Evolutionary conservation across 2,113 vertebrate species (phyloP), one percentile per base, ranked within the genome.

Genomic region (Rhabdornis inornatus): DNA sequence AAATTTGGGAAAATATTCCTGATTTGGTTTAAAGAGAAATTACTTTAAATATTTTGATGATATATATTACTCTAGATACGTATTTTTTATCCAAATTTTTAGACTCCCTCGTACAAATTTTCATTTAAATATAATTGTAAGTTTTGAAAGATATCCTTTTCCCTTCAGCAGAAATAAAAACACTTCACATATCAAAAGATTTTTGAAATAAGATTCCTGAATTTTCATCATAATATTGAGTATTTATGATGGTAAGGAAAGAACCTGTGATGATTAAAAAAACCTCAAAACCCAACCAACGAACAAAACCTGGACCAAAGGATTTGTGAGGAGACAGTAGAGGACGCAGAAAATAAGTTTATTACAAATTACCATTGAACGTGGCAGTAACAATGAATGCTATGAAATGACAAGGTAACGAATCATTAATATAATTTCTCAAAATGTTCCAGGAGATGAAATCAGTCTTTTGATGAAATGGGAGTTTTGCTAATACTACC

Each of bases 281-380:
- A 33, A n/a, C 4, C 1, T 2, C 16, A 12, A 20, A 53, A 30
- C 10, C 16, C 3, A 20, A 35, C n/a, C 28, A 64, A 15, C 1
- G 15, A 42, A 13, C 6, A 33, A 61, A 57, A 55, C 52, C 2
- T 30, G 37, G 16, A 35, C 40, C 10, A 70, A 70, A 74, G 33
- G 6, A 44, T 82, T 52, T 64, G 27, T 56, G 53, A 76, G 40
- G 35, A 90, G 52, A 13, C 12, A 63, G 30, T 28, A 57, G 10
- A 75, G 56, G 88, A 66, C 59, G 23, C 6, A 82, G 11, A 78
- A n/a, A 69, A 11, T 12, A 49, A 45, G 8, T 61, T 74, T 2
- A 74, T 92, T 56, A n/a, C 8, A 60, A 82, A 13, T 31, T 74
- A 8, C 10, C 16, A 27, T 53, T 85, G 44, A 71, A 55, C 31